Percentiles rank a stretch among this genome's conserved stretches.
These are phyloP conservation scores for Drosophila cardini DNA, from an alignment of 1,140 invertebrate species.

Conservation along the genomic window DNA sequence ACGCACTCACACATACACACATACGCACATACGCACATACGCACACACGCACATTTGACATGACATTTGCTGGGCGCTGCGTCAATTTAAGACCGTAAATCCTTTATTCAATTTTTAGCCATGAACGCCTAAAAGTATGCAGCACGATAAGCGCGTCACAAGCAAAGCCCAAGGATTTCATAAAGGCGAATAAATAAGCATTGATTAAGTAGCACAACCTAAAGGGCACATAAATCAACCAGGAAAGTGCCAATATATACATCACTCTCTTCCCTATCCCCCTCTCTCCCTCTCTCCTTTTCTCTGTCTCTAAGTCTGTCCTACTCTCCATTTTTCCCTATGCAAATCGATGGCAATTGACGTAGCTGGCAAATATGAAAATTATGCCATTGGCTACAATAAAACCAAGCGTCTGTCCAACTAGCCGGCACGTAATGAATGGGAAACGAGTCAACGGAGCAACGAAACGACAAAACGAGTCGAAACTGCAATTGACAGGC, in stretches of 20 bases:
- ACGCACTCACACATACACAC: slow-evolving; percentile 17
- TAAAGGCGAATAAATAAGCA: slow-evolving; percentile 53
- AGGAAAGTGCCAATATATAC: background rate
- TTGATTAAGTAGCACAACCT: slow-evolving; percentile 63
- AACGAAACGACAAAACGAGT: slow-evolving; percentile 32
- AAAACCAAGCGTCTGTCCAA: slow-evolving; percentile 24
- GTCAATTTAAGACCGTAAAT: slow-evolving; percentile 70
- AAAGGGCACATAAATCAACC: slow-evolving; percentile 50
- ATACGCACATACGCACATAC: slow-evolving; percentile 9
- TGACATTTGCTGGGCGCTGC: slow-evolving; percentile 60
- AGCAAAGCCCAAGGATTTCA: slow-evolving; percentile 60
- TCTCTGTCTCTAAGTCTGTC: background rate
- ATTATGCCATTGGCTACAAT: slow-evolving; percentile 71
- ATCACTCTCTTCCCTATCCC: background rate
- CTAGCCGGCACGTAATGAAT: slow-evolving; percentile 49
- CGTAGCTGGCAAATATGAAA: slow-evolving; percentile 64
- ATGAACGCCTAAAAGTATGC: slow-evolving; percentile 64
- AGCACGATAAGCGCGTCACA: slow-evolving; percentile 69
- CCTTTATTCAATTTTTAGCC: slow-evolving; percentile 76
- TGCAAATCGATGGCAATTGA: slow-evolving; percentile 70
- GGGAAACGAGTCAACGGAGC: slow-evolving; percentile 39
- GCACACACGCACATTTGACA: slow-evolving; percentile 55
- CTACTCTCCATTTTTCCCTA: slow-evolving; percentile 24
- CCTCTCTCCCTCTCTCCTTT: background rate
- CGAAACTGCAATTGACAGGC: slow-evolving; percentile 59